These are phyloP conservation scores for Gonatopus flavifemur DNA, from an alignment of 1,140 invertebrate species.

Conservation along the genomic window DNA sequence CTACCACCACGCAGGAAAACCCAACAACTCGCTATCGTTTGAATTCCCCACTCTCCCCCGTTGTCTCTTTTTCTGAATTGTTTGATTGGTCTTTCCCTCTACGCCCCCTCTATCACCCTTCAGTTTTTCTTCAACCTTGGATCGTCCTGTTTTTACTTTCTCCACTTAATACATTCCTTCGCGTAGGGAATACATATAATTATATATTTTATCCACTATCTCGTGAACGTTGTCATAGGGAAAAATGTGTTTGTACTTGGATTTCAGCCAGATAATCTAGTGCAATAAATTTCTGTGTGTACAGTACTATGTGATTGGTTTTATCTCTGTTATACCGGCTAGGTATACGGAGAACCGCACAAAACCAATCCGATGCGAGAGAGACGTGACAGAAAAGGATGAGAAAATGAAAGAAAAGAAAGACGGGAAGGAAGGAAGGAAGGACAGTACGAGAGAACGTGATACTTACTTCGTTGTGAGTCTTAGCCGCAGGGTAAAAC, in stretches of 20 bases:
- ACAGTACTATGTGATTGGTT: slow-evolving; percentile 50
- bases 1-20: slow-evolving; percentile 25
- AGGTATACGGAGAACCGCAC: slow-evolving; percentile 34
- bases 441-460: slow-evolving; percentile 16
- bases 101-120: not conserved
- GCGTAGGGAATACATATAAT: no score
- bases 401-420: slow-evolving; percentile 16
- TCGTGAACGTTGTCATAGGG: slow-evolving; percentile 21
- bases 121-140: slow-evolving; percentile 1
- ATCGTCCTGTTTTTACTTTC: no score
- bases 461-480: slow-evolving; percentile 9
- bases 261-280: slow-evolving; percentile 52
- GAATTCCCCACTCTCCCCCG: slow-evolving; percentile 23
- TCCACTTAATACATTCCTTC: no score
- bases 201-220: slow-evolving; percentile 9
- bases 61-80: not conserved
- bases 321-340: slow-evolving; percentile 38
- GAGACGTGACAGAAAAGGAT: slow-evolving; percentile 14
- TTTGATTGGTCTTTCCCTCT: not conserved
- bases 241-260: slow-evolving; percentile 54
- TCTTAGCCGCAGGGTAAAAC: slow-evolving; percentile 1
- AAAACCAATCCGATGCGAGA: slow-evolving; percentile 17
- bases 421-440: slow-evolving; percentile 18
- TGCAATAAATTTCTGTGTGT: slow-evolving; percentile 54
- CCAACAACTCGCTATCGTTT: slow-evolving; percentile 27